Evolutionary conservation across 2,113 vertebrate genomes (phyloP).

Genomic region (Ardeotis arabs): DNA sequence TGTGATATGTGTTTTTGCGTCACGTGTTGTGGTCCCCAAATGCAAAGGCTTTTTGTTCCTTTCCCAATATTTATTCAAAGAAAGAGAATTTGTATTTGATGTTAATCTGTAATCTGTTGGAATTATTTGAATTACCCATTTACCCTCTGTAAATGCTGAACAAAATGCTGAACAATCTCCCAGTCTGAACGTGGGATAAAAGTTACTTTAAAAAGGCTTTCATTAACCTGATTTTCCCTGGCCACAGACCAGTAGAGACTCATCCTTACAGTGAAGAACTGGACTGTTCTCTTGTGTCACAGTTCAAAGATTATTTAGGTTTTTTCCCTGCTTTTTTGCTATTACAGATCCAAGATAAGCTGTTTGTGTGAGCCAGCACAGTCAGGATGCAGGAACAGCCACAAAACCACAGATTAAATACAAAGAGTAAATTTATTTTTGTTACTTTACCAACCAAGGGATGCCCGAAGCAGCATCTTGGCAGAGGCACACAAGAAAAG

Average conservation of each 20-base stretch:
- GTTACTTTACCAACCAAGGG: too few relatives aligned
- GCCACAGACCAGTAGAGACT: not conserved
- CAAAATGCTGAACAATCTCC: not conserved
- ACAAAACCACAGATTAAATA: too few relatives aligned
- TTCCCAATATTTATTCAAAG: not conserved
- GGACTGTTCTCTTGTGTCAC: not conserved
- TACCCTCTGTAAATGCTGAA: not conserved
- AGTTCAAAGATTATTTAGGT: not conserved
- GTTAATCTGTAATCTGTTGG: not conserved
- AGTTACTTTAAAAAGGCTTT: not conserved
- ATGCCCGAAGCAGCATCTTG: too few relatives aligned
- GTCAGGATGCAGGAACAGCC: too few relatives aligned
- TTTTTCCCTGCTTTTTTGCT: not conserved
- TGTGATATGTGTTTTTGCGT: not conserved
- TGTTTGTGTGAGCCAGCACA: not conserved
- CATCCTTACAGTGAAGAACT: not conserved
- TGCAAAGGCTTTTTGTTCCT: not conserved
- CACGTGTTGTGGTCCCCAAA: not conserved
- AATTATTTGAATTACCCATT: not conserved
- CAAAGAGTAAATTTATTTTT: too few relatives aligned
- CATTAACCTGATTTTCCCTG: not conserved
- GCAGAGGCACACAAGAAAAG: too few relatives aligned
- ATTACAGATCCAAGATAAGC: not conserved
- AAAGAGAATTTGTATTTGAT: not conserved
- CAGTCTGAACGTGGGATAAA: not conserved